Conservation (phyloP, 2,113 vertebrate species). For the Acrocephalus kingi region DNA sequence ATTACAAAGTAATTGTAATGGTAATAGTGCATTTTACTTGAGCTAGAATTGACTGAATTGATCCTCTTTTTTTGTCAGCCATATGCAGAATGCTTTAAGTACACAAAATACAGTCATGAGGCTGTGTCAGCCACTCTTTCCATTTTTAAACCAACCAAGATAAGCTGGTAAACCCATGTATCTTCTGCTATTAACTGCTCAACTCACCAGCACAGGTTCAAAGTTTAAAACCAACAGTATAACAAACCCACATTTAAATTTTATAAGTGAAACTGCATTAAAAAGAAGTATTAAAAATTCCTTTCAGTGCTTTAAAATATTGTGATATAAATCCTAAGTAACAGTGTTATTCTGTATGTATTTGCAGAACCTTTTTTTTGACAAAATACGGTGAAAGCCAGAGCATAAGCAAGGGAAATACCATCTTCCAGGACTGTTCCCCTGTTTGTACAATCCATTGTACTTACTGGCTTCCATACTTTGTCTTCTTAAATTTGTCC, state of each 20-base stretch:
- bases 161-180: not conserved
- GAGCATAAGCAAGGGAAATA: not conserved
- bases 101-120: not conserved
- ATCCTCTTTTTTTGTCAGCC: not conserved
- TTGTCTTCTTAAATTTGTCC: constrained; percentile 97
- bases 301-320: not conserved
- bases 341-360: not conserved
- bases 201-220: not conserved
- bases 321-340: not conserved
- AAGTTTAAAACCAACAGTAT: not conserved
- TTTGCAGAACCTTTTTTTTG: not conserved
- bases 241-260: not conserved
- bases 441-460: not conserved
- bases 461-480: constrained; percentile 97
- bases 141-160: not conserved
- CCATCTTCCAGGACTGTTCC: not conserved
- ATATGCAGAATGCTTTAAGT: not conserved
- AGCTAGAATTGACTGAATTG: not conserved
- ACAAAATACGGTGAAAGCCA: not conserved
- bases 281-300: not conserved
- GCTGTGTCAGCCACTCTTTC: not conserved
- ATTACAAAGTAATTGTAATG: not conserved
- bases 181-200: not conserved
- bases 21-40: not conserved
- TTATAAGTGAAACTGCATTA: not conserved